Conservation (phyloP, 92 coral and sea anemone species). For the Blastomussa wellsi region DNA sequence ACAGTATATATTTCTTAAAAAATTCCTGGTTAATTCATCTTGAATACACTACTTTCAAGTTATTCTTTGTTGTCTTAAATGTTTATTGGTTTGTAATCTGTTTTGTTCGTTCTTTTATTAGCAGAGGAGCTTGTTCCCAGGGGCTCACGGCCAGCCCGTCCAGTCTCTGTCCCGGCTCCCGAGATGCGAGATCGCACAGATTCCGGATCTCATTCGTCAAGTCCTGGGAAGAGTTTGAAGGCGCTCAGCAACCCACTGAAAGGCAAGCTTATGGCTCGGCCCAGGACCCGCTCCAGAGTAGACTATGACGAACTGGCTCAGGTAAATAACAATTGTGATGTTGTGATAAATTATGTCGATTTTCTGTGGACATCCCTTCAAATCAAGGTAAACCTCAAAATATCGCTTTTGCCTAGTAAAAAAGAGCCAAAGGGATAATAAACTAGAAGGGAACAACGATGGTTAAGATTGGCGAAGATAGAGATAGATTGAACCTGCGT, state of each 20-base stretch:
- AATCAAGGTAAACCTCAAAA: background rate
- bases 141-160: constrained; percentile 52
- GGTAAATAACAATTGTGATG: constrained; percentile 34
- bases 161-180: constrained; percentile 62
- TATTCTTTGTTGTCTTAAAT: no score
- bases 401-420: background rate
- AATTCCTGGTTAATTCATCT: no score
- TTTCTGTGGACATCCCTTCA: background rate
- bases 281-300: constrained; percentile 60
- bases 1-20: no score
- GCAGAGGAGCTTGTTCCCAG: constrained; percentile 47
- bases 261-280: constrained; percentile 58
- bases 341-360: background rate
- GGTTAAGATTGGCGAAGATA: no score
- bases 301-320: constrained; percentile 76
- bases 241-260: constrained; percentile 63
- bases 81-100: background rate
- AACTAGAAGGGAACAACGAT: background rate
- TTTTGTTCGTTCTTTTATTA: background rate
- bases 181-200: constrained; percentile 71
- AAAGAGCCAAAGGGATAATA: background rate
- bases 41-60: no score
- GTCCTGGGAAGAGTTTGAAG: constrained; percentile 77
- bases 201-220: constrained; percentile 55
- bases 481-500: no score